Conservation (phyloP, 1,140 invertebrate genomes). For the Scylla paramamosain region DNA sequence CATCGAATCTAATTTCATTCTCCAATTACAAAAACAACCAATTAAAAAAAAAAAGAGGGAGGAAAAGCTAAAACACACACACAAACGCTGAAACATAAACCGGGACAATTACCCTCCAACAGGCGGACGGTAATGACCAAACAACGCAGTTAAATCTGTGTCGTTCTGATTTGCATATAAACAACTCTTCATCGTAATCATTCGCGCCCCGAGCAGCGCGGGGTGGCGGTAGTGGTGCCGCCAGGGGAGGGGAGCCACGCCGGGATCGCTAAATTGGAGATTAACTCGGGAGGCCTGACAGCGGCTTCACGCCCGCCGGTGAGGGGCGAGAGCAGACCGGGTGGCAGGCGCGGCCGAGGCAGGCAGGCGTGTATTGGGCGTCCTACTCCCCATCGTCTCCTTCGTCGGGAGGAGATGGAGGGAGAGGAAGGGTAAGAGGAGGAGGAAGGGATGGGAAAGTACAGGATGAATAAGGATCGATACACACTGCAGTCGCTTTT, state of each 20-base stretch:
- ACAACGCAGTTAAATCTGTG: slow-evolving; percentile 73
- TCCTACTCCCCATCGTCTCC: too few species aligned
- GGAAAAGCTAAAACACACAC: slow-evolving; percentile 33
- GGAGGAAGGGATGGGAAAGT: neutral
- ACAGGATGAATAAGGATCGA: too few species aligned
- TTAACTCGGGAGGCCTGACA: slow-evolving; percentile 36
- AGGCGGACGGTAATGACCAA: slow-evolving; percentile 69
- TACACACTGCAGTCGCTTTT: too few species aligned
- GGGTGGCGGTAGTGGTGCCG: neutral
- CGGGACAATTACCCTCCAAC: slow-evolving; percentile 69
- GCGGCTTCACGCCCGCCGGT: slow-evolving; percentile 34
- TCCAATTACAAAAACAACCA: slow-evolving; percentile 60
- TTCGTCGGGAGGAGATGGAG: too few species aligned
- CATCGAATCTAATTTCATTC: slow-evolving; percentile 48
- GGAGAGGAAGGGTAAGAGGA: neutral
- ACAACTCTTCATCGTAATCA: slow-evolving; percentile 67
- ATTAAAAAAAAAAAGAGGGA: slow-evolving; percentile 46
- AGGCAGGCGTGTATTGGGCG: neutral
- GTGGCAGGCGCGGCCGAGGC: neutral
- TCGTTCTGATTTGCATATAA: slow-evolving; percentile 72
- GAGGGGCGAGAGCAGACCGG: neutral
- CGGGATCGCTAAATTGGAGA: slow-evolving; percentile 40
- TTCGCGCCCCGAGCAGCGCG: slow-evolving; percentile 52
- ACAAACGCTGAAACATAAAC: slow-evolving; percentile 38
- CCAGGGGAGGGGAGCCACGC: neutral